A percentile compares a stretch with the other conserved stretches of the same genome.
phyloP scores from a whole-genome alignment of 1,140 invertebrate species.

The Brachionus sp. region DNA sequence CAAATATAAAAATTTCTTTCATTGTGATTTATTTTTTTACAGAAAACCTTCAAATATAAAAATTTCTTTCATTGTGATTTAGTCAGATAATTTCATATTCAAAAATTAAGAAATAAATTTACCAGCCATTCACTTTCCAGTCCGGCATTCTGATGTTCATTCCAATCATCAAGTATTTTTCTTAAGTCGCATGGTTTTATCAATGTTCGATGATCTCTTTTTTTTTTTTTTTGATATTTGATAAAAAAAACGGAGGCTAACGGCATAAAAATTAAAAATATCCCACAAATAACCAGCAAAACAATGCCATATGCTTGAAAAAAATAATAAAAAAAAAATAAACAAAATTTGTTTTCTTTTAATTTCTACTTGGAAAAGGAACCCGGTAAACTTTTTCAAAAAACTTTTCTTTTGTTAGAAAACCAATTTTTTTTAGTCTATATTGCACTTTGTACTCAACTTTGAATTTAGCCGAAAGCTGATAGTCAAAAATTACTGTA shows the following conservation, averaged over 20 bases:
- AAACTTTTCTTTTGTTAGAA: neutral
- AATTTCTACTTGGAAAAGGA: slow-evolving; percentile 8
- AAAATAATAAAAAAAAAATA: neutral
- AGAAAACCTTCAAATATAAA: too few species aligned
- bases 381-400: neutral
- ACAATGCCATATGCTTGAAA: neutral
- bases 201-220: neutral
- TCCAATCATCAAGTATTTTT: slow-evolving; percentile 17
- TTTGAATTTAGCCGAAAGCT: neutral
- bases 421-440: neutral
- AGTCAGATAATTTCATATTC: too few species aligned
- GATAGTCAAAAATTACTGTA: neutral
- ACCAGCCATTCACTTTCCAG: slow-evolving; percentile 5
- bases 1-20: too few species aligned
- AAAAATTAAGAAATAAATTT: neutral
- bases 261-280: neutral
- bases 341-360: neutral
- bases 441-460: neutral
- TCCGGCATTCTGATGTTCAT: neutral
- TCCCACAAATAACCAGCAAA: neutral
- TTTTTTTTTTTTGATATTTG: neutral
- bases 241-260: neutral
- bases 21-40: too few species aligned
- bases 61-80: too few species aligned
- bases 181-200: neutral